A percentile compares a stretch with the other conserved stretches of the same genome.
These are phyloP conservation scores for Xanthostigma xanthostigma DNA, from an alignment of 2,888 invertebrate species.

Conservation along the genomic window DNA sequence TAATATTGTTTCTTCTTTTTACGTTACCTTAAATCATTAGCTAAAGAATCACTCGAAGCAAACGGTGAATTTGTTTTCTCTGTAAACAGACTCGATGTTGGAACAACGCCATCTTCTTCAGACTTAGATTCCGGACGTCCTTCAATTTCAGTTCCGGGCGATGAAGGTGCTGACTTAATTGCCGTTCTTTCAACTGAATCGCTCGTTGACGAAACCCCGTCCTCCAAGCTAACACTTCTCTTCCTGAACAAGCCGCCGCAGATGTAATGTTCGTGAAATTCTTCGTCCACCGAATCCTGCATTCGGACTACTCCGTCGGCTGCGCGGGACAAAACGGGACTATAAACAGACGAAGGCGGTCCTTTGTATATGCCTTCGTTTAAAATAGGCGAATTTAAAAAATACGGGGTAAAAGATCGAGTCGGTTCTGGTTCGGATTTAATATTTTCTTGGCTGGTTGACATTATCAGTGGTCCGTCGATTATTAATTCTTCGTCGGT, in stretches of 20 bases:
- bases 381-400: constrained; percentile 40
- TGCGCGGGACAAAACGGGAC: neutral
- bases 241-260: constrained; percentile 61
- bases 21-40: constrained; percentile 47
- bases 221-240: constrained; percentile 52
- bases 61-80: constrained; percentile 50
- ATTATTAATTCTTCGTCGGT: constrained; percentile 28
- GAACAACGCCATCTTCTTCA: constrained; percentile 35
- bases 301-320: constrained; percentile 14
- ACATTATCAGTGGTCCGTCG: constrained; percentile 36
- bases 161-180: constrained; percentile 49
- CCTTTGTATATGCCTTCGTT: constrained; percentile 39
- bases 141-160: constrained; percentile 31
- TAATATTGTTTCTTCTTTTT: too few species aligned
- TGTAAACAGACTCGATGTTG: constrained; percentile 25
- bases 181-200: constrained; percentile 20
- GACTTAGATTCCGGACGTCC: constrained; percentile 21
- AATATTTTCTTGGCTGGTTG: constrained; percentile 48
- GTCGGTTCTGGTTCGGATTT: constrained; percentile 18
- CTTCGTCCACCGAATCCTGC: constrained; percentile 43
- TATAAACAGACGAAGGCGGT: constrained; percentile 12
- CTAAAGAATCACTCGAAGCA: constrained; percentile 69
- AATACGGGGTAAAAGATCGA: constrained; percentile 24
- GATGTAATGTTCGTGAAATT: constrained; percentile 69
- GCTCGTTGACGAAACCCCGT: constrained; percentile 26